Evolutionary conservation across 1,140 invertebrate species (phyloP).

Genomic region (Drosophila teissieri): DNA sequence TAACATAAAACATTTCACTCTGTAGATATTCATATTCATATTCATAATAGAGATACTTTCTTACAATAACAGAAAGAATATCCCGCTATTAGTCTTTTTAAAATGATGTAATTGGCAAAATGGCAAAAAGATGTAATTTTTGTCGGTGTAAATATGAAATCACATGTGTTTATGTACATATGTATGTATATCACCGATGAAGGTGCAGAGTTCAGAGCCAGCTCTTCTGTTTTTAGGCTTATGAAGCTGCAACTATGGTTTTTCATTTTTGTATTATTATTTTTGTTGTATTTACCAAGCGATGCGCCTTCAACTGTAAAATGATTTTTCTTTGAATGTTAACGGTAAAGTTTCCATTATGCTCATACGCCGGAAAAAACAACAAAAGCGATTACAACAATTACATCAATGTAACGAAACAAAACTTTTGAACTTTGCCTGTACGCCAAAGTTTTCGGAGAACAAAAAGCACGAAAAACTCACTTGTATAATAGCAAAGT

Average conservation of each 20-base stretch:
- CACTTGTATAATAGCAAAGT: slow-evolving; percentile 41
- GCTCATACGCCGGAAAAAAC: background rate
- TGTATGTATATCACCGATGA: slow-evolving; percentile 8
- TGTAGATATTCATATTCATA: background rate
- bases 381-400: slow-evolving; percentile 40
- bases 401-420: slow-evolving; percentile 52
- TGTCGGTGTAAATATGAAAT: slow-evolving; percentile 26
- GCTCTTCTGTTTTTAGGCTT: slow-evolving; percentile 19
- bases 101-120: too few relatives aligned
- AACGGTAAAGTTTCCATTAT: slow-evolving; percentile 54
- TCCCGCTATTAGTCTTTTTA: background rate
- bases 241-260: slow-evolving; percentile 36
- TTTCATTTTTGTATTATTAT: background rate
- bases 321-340: slow-evolving; percentile 34
- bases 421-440: slow-evolving; percentile 50
- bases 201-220: slow-evolving; percentile 28
- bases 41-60: too few relatives aligned
- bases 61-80: background rate
- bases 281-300: slow-evolving; percentile 27
- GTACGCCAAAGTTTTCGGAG: slow-evolving; percentile 16
- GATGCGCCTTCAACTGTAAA: slow-evolving; percentile 35
- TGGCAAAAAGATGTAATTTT: background rate
- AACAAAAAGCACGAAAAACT: slow-evolving; percentile 44
- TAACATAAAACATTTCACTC: background rate
- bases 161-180: background rate